These are phyloP conservation scores for Galemys pyrenaicus DNA, from an alignment of 2,113 vertebrate genomes.

Conservation along the genomic window DNA sequence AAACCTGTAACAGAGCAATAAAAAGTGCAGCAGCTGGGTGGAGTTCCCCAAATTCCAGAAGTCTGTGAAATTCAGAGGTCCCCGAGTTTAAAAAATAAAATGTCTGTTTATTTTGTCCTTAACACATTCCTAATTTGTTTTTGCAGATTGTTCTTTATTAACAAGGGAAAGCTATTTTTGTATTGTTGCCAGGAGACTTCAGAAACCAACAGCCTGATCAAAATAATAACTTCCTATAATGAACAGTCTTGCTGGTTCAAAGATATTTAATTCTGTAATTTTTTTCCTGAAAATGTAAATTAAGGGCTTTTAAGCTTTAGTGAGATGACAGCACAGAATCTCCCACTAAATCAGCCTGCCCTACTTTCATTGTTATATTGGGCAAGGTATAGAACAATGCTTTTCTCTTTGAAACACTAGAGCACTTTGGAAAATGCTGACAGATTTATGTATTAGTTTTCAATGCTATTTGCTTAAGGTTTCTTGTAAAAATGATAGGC, in stretches of 20 bases:
- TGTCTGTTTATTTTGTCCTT: constrained; percentile 85
- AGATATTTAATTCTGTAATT: constrained; percentile 69
- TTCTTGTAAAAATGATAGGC: constrained; percentile 46
- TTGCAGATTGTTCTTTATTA: constrained; percentile 84
- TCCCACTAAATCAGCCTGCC: constrained; percentile 14
- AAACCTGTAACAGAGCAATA: constrained; percentile 74
- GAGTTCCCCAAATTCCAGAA: constrained; percentile 74
- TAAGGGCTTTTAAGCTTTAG: constrained; percentile 75
- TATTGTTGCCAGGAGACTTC: constrained; percentile 87
- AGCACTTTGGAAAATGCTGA: constrained; percentile 37
- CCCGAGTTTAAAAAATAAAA: constrained; percentile 79
- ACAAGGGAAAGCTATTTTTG: constrained; percentile 87
- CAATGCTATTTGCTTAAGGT: constrained; percentile 30
- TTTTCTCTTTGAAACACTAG: constrained; percentile 43
- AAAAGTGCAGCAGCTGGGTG: constrained; percentile 71
- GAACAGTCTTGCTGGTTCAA: constrained; percentile 83
- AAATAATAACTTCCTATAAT: constrained; percentile 86
- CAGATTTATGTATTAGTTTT: constrained; percentile 35
- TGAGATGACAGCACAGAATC: constrained; percentile 26
- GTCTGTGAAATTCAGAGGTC: constrained; percentile 69
- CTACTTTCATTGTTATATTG: constrained; percentile 19
- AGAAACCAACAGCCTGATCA: constrained; percentile 85
- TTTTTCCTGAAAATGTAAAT: constrained; percentile 80
- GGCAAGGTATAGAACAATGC: constrained; percentile 40
- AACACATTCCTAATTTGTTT: constrained; percentile 85